phyloP scores from a whole-genome alignment of 2,888 invertebrate genomes.

The Drosophila mimetica region DNA sequence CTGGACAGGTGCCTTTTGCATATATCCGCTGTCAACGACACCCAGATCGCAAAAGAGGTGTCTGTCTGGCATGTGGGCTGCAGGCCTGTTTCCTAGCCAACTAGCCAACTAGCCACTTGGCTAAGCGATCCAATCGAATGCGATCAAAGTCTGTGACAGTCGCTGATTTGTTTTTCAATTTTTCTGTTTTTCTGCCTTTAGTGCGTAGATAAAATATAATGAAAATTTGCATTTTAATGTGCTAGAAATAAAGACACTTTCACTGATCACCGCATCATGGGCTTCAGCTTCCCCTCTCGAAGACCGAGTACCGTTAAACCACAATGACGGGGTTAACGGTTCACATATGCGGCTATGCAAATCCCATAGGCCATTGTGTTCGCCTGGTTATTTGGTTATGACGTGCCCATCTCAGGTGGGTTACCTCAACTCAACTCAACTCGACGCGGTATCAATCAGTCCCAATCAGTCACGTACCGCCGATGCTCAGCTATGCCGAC shows the following conservation, averaged over 20 bases:
- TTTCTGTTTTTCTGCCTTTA: constrained; percentile 13
- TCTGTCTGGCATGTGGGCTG: constrained; percentile 34
- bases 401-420: constrained; percentile 17
- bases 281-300: constrained; percentile 16
- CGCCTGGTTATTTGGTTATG: constrained; percentile 21
- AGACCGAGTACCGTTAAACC: constrained; percentile 51
- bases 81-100: constrained; percentile 30
- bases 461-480: constrained; percentile 41
- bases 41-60: constrained; percentile 16
- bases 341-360: constrained; percentile 47
- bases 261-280: constrained; percentile 40
- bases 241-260: constrained; percentile 57
- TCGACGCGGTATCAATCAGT: constrained; percentile 24
- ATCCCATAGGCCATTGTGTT: constrained; percentile 26
- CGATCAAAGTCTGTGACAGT: constrained; percentile 25
- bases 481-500: constrained; percentile 35
- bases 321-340: constrained; percentile 70
- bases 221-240: constrained; percentile 63
- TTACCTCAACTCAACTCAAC: constrained; percentile 8
- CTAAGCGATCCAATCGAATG: constrained; percentile 15
- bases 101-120: neutral
- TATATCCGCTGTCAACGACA: constrained; percentile 69
- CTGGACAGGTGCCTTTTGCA: constrained; percentile 34
- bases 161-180: constrained; percentile 59
- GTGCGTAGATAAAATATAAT: constrained; percentile 56